These are phyloP conservation scores for Pan paniscus DNA, from an alignment of 2,113 vertebrate genomes.

Conservation along the genomic window DNA sequence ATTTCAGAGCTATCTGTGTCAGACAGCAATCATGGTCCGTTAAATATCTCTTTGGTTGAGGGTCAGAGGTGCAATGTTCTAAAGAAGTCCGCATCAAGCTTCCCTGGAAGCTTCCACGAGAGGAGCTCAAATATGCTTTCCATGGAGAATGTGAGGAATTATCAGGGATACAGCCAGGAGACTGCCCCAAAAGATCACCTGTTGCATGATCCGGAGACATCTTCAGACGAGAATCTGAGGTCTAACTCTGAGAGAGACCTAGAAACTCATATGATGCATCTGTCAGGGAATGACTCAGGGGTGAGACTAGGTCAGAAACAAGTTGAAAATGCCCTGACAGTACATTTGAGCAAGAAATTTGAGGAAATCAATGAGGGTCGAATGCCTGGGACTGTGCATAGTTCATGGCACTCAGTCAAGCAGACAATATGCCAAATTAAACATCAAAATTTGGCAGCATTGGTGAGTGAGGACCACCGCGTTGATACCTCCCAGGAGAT, in stretches of 20 bases:
- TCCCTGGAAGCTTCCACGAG: not conserved
- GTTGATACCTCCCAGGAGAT: not conserved
- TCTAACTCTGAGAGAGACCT: not conserved
- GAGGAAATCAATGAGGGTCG: no score
- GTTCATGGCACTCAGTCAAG: no score
- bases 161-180: not conserved
- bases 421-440: accelerated
- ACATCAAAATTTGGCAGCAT: not conserved
- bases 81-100: not conserved
- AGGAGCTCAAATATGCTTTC: not conserved
- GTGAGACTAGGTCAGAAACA: not conserved
- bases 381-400: no score
- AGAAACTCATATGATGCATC: not conserved
- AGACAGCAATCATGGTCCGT: no score
- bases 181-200: not conserved
- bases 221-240: not conserved
- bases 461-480: no score
- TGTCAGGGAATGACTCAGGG: not conserved
- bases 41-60: not conserved
- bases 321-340: not conserved
- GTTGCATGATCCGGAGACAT: not conserved
- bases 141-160: not conserved
- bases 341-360: no score
- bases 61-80: not conserved
- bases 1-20: no score